phyloP scores from a whole-genome alignment of 2,113 vertebrate genomes.

The Aix galericulata region DNA sequence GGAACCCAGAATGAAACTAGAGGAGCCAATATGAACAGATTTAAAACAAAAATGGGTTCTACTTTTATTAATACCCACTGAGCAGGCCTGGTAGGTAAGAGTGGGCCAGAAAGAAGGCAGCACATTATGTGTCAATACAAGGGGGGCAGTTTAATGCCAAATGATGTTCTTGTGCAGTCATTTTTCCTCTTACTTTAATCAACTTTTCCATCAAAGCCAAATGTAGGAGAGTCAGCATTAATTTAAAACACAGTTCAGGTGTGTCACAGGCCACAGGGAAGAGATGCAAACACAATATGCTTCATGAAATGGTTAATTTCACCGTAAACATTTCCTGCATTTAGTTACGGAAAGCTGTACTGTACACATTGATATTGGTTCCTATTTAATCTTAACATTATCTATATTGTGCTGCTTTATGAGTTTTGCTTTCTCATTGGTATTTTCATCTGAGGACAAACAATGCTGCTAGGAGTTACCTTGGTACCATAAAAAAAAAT shows the following conservation, averaged over 20 bases:
- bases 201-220: background rate
- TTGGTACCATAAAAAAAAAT: background rate
- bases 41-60: background rate
- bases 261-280: background rate
- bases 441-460: background rate
- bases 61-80: background rate
- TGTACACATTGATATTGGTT: background rate
- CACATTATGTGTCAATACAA: too few species aligned
- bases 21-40: background rate
- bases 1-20: background rate
- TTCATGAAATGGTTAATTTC: background rate
- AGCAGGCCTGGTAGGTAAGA: background rate
- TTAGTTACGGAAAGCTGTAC: background rate
- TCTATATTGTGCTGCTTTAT: background rate
- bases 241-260: background rate
- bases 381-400: background rate
- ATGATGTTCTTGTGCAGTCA: fast-evolving
- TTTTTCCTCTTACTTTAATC: background rate
- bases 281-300: background rate
- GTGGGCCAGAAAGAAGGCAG: fast-evolving
- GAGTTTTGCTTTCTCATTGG: background rate
- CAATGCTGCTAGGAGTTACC: background rate
- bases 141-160: too few species aligned
- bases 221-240: background rate
- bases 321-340: background rate